These are phyloP conservation scores for Tiliacea aurago DNA, from an alignment of 2,888 invertebrate genomes.

Conservation along the genomic window DNA sequence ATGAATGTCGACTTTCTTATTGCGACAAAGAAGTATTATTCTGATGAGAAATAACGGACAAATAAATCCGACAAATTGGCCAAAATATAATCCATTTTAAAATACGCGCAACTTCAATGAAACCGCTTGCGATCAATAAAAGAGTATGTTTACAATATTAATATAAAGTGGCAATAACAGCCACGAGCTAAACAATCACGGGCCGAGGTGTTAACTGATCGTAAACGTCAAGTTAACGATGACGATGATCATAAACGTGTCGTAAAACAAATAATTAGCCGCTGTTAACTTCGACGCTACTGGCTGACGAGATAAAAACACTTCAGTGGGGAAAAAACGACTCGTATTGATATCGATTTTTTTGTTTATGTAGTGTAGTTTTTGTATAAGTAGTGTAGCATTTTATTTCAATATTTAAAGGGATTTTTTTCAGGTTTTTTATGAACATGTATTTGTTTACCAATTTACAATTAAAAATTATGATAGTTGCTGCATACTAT, in stretches of 20 bases:
- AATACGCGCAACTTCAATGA: constrained; percentile 40
- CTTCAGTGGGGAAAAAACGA: constrained; percentile 57
- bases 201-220: constrained; percentile 85
- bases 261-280: constrained; percentile 89
- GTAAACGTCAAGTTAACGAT: constrained; percentile 88
- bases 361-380: background rate
- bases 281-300: constrained; percentile 72
- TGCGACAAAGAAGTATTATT: constrained; percentile 8
- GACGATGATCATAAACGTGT: constrained; percentile 86
- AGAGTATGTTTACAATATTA: constrained; percentile 80
- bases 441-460: background rate
- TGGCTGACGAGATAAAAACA: constrained; percentile 67
- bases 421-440: background rate
- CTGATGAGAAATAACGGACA: constrained; percentile 18
- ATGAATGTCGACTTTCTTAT: constrained; percentile 12
- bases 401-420: constrained; percentile 21
- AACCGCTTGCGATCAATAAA: constrained; percentile 56
- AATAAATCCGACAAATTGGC: constrained; percentile 18
- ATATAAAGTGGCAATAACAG: constrained; percentile 80
- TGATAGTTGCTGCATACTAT: background rate
- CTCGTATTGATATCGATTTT: constrained; percentile 39
- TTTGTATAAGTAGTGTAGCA: constrained; percentile 9
- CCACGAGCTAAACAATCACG: constrained; percentile 79
- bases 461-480: background rate
- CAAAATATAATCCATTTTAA: constrained; percentile 21